phyloP scores from a whole-genome alignment of 2,113 vertebrate species.

The Neodon shergylaensis region DNA sequence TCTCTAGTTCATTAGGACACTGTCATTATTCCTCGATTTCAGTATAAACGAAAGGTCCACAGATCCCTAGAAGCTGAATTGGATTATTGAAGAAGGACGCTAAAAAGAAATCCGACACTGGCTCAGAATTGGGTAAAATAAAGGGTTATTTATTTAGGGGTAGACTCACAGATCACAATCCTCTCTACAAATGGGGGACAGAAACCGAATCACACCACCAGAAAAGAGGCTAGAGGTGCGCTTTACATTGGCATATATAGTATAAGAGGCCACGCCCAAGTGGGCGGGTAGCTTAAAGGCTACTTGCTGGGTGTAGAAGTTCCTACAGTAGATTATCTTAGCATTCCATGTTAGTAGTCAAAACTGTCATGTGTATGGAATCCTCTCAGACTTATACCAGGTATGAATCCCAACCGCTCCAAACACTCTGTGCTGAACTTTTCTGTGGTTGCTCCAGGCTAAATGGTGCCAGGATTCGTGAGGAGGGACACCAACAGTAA shows the following conservation, averaged over 20 bases:
- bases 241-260: no score
- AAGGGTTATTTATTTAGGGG: no score
- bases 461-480: background rate
- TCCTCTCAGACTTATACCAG: constrained; percentile 31
- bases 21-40: background rate
- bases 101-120: no score
- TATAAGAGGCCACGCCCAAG: no score
- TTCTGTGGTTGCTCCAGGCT: constrained; percentile 34
- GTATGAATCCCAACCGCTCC: constrained; percentile 53
- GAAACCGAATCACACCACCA: no score
- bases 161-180: no score
- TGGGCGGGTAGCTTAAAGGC: no score
- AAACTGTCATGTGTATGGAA: constrained; percentile 22
- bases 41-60: background rate
- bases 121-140: no score
- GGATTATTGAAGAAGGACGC: background rate
- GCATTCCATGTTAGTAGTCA: constrained; percentile 19
- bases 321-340: background rate
- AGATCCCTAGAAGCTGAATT: background rate
- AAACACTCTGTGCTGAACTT: constrained; percentile 30
- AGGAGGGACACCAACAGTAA: background rate
- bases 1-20: background rate
- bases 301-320: no score
- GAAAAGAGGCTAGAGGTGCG: no score
- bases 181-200: no score